phyloP scores from a whole-genome alignment of 2,113 vertebrate species.

The Catharus bicknelli region DNA sequence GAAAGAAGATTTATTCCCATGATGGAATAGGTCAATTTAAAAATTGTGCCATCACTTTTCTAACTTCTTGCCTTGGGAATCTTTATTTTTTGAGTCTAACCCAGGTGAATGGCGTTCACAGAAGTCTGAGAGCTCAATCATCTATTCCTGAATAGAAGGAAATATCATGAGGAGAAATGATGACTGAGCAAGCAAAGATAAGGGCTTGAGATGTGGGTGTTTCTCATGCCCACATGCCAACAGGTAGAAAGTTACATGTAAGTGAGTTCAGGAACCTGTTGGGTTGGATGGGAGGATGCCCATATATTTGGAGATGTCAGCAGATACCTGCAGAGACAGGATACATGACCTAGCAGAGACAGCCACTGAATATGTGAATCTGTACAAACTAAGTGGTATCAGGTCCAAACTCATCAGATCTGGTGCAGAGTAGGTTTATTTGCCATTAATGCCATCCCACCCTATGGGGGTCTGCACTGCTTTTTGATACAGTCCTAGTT shows the following conservation, averaged over 20 bases:
- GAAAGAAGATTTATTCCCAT: background rate
- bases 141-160: background rate
- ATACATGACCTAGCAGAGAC: background rate
- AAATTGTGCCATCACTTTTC: background rate
- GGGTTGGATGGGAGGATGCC: background rate
- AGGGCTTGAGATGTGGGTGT: background rate
- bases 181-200: background rate
- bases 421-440: background rate
- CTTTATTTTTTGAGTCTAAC: background rate
- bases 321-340: background rate
- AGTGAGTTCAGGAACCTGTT: background rate
- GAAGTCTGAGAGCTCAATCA: background rate
- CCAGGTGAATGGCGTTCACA: background rate
- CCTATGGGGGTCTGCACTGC: background rate
- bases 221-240: background rate
- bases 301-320: background rate
- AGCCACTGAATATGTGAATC: fast-evolving
- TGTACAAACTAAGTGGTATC: background rate
- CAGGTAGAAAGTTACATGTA: background rate
- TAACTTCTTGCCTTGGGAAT: background rate
- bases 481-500: background rate
- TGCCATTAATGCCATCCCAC: background rate
- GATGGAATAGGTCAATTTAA: background rate
- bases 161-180: background rate
- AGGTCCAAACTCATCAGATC: background rate